Evolutionary conservation across 1,140 invertebrate genomes (phyloP), one percentile per base, ranked within the genome.

Genomic region (Temnothorax longispinosus): DNA sequence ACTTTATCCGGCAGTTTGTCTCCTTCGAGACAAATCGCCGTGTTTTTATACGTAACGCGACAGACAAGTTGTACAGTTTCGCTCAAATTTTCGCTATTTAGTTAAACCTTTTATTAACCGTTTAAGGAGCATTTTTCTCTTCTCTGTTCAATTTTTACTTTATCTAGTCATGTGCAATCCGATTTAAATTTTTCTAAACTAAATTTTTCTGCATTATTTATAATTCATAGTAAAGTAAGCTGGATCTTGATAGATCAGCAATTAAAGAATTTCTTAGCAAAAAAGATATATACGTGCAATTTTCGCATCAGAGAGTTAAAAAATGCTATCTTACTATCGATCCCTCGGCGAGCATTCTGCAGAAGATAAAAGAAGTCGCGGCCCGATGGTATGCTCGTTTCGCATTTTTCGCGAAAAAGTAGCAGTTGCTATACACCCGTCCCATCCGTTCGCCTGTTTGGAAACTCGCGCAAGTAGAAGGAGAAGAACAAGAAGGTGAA

Each of bases 361-460:
- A 60, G 27, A 58, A 41, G n/a, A 27, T 47, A 35, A n/a, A 72
- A 58, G 11, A 47, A 75, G n/a, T 44, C 41, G 32, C 6, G 44
- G 27, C 27, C 27, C 38, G 27, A 58, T 32, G 21, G 8, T 50
- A 82, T 38, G 21, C 78, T 60, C 27, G 54, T 75, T 60, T 84
- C 27, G 80, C 54, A 84, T 84, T 84, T 75, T 75, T 58, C 54
- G 54, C 69, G 54, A 74, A 84, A 47, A n/a, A 27, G 80, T 27
- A 27, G 27, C 54, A 82, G 27, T 62, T 60, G 58, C n/a, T 38
- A 10, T n/a, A 69, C 27, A 27, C 41, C 7, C 62, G 32, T 80
- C 41, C 7, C 62, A n/a, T 80, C 4, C 56, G 44, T 60, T 75
- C 27, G 21, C 32, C 27, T 7, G 18, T 74, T 47, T 60, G 69